Conservation (phyloP, 2,113 vertebrate genomes). For the Ceuthmochares aereus region DNA sequence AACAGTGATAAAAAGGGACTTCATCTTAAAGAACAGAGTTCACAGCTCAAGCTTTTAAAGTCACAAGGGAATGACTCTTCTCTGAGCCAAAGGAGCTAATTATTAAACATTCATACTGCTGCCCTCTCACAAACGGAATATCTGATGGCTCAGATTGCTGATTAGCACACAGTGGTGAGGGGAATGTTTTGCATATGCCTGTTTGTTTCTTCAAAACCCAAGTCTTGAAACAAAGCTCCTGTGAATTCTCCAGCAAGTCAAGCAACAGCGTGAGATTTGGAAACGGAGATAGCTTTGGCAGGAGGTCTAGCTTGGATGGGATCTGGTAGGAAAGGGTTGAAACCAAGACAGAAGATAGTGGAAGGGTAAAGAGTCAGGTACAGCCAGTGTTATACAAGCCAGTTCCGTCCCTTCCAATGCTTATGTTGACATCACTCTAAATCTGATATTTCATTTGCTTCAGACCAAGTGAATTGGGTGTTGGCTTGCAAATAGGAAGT, state of each 20-base stretch:
- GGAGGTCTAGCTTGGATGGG: background rate
- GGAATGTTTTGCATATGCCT: background rate
- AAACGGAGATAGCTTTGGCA: background rate
- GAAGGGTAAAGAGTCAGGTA: background rate
- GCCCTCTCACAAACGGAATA: background rate
- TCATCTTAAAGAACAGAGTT: background rate
- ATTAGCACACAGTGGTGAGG: fast-evolving
- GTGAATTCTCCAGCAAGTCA: background rate
- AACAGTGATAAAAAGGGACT: background rate
- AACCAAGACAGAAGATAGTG: background rate
- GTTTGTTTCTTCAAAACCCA: background rate
- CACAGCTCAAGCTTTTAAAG: background rate
- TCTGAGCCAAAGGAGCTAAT: background rate
- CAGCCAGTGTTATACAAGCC: background rate
- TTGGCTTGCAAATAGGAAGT: background rate
- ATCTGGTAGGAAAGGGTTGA: background rate
- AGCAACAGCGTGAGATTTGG: background rate
- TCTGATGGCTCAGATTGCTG: background rate
- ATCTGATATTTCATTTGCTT: background rate
- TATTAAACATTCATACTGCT: background rate
- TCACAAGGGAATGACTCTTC: background rate
- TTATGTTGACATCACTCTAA: background rate
- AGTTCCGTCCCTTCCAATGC: background rate
- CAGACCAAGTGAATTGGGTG: background rate
- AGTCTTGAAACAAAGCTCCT: background rate